phyloP scores from a whole-genome alignment of 2,888 invertebrate species.

The Drosophila fulvimacula region DNA sequence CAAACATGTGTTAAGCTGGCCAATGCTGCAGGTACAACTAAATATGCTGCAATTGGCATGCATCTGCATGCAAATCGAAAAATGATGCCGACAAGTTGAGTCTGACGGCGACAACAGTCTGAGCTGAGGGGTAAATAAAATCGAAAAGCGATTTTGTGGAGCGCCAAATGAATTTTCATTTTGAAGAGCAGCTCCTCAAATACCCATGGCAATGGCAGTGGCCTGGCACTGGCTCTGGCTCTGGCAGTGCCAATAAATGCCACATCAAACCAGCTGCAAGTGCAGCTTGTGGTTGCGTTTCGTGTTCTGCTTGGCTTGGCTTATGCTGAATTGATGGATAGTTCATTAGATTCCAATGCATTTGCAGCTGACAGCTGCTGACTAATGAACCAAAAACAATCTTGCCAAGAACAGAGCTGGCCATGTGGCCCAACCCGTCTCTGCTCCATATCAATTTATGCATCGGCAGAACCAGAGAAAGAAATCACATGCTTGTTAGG shows the following conservation, averaged over 20 bases:
- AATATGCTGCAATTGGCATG: constrained; percentile 52
- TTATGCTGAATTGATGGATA: constrained; percentile 25
- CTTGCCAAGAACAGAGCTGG: constrained; percentile 6
- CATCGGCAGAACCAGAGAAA: background rate
- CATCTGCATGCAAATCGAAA: constrained; percentile 56
- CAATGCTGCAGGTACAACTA: constrained; percentile 55
- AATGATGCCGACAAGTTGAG: constrained; percentile 45
- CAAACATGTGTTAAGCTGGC: constrained; percentile 41
- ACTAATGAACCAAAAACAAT: constrained; percentile 38
- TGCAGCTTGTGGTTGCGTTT: constrained; percentile 20
- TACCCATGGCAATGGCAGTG: background rate
- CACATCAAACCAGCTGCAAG: constrained; percentile 27
- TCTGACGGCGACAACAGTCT: background rate
- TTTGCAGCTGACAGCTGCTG: constrained; percentile 23
- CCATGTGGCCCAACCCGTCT: background rate
- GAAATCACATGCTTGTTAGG: background rate
- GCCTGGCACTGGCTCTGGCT: background rate
- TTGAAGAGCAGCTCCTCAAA: constrained; percentile 13
- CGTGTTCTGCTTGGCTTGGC: constrained; percentile 7
- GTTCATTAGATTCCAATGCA: constrained; percentile 32
- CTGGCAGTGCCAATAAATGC: constrained; percentile 16
- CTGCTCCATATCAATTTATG: background rate
- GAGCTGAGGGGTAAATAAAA: constrained; percentile 29
- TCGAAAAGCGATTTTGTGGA: constrained; percentile 56
- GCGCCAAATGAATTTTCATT: constrained; percentile 52